Evolutionary conservation across 1,140 invertebrate genomes (phyloP), one percentile per base, ranked within the genome.

Genomic region (Psix sp.): DNA sequence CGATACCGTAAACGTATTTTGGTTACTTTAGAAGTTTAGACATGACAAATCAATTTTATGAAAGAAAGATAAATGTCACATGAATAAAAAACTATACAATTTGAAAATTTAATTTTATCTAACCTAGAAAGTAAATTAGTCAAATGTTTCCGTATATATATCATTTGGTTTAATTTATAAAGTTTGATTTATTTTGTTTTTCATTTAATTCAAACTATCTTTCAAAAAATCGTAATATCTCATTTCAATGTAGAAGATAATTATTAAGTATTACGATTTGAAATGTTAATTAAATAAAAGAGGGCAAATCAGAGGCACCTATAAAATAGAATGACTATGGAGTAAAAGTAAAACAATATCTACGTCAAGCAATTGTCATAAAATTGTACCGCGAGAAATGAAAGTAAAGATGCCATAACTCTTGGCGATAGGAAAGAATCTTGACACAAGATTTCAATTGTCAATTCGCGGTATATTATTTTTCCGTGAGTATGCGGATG

Each of bases 401-500:
- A 59, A 39, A 59, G 42, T 46, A 36, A 39, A 52, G 29, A 29
- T 52, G 24, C 0, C 15, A 36, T 21, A 42, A 24, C 21, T n/a
- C 16, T 6, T 4, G 11, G 42, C 11, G 31, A 48, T 48, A 60
- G 48, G 39, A 29, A 21, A 16, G 18, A n/a, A n/a, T n/a, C 17
- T 17, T 2, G 6, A 21, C 0, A 29, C 14, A 35, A 13, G 35
- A 29, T 39, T 49, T 36, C 13, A 42, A 54, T 20, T 35, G 39
- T 33, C 39, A 43, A 56, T 59, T 29, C 6, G 14, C 13, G 6
- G 45, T 40, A 51, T 43, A 42, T 43, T 13, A 39, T 49, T 62
- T 46, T 24, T 9, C 33, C 56, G 52, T 46, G 65, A 70, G 52
- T 70, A 39, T 60, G 54, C 29, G 56, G 54, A 68, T 52, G 36